phyloP scores from a whole-genome alignment of 1,140 invertebrate genomes.

The Atta colombica region DNA sequence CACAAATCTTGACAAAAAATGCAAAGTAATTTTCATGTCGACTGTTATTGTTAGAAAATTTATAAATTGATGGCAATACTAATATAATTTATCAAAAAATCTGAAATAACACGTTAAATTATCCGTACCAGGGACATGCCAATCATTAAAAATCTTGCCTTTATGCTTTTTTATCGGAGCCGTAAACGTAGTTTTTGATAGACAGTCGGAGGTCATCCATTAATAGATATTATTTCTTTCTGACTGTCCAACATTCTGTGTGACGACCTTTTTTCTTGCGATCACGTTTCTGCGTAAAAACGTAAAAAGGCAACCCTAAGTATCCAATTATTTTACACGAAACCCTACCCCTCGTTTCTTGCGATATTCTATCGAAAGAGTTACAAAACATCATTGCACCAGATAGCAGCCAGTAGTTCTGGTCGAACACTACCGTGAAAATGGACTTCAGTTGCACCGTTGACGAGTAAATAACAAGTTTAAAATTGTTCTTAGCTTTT shows the following conservation, averaged over 20 bases:
- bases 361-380: background rate
- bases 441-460: constrained; percentile 33
- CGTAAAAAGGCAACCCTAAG: constrained; percentile 14
- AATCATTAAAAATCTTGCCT: constrained; percentile 10
- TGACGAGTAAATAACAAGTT: constrained; percentile 50
- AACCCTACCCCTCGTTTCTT: constrained; percentile 27
- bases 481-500: background rate
- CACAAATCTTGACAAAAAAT: background rate
- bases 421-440: background rate
- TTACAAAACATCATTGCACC: constrained; percentile 32
- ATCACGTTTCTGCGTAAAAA: constrained; percentile 1
- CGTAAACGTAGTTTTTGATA: constrained; percentile 23
- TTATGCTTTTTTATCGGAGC: background rate
- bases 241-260: background rate
- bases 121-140: constrained; percentile 9
- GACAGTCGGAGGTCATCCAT: background rate
- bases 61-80: background rate
- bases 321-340: constrained; percentile 44
- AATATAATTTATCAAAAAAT: background rate
- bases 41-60: background rate
- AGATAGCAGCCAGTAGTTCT: background rate
- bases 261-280: background rate
- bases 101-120: background rate
- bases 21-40: background rate
- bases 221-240: constrained; percentile 17